Base-by-base conservation (phyloP, 1,140 invertebrate species). In the Bombus ignitus region DNA sequence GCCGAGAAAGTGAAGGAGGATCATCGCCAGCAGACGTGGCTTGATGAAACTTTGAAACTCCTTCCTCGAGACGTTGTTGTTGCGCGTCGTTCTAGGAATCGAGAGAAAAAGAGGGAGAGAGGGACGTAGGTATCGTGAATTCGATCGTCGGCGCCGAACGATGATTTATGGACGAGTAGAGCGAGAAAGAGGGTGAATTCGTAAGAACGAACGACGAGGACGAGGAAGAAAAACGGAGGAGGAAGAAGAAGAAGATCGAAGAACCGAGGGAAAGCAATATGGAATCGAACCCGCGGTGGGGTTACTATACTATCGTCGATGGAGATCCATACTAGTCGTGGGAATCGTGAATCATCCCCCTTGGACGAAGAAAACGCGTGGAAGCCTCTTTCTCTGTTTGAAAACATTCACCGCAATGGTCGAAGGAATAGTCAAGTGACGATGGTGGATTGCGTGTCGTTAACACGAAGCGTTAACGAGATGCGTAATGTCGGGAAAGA, bases 71-170 rank as follows among this genome's bases (percentile, higher is more conserved):
- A 75, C 85, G 62, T 85, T 89, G 39, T 71, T 72, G 62, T 85
- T 89, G 68, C 47, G 44, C 83, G 87, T 90, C 80, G 89, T 91
- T 91, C 91, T 87, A 90, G 90, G 88, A 91, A 91, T 73, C 90
- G 82, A 86, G 85, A 83, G 76, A 62, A 59, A 71, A 84, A 81
- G 75, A 57, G 74, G 28, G 15, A 42, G 28, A 71, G 13, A 59
- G 35, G 83, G 81, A 80, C 87, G 71, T 66, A 86, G 88, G 84
- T 91, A 91, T 91, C 91, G 90, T 77, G 87, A 86, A 91, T 91
- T 91, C 88, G 90, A 91, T 91, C 90, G 88, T 85, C 86, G 88
- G 86, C 90, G 88, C 89, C 88, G 80, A 90, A 91, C 80, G 88
- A 89, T 90, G 88, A 89, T 89, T 90, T 90, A 90, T 59, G 79